Evolutionary conservation across 2,113 vertebrate species (phyloP), one percentile per base, ranked within the genome.

Genomic region (Crotophaga sulcirostris): DNA sequence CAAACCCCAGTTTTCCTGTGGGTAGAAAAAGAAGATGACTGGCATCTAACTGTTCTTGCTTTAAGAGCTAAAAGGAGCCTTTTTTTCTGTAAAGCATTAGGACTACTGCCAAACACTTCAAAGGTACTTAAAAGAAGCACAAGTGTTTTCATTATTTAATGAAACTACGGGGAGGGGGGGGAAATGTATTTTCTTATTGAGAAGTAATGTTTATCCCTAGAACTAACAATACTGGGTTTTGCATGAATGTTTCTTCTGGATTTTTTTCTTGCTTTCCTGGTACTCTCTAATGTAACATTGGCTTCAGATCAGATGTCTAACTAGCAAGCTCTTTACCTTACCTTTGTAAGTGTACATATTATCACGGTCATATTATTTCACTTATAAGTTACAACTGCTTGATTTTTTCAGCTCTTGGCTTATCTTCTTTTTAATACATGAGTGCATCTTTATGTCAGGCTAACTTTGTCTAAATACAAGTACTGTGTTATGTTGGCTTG

Each of bases 71-170:
- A 77, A 78, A 10, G 2, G 10, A n/a, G 18, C 36, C 16, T 13
- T 82, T 93, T 82, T 80, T 89, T 91, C 31, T 87, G 31, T 75
- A 64, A 90, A 95, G 7, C n/a, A 69, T 55, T 94, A 75, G 47
- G 44, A 58, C 13, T 63, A 64, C 28, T 74, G 64, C 63, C 84
- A 94, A 90, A 60, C 9, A 59, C 40, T 93, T 95, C 45, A 77
- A 85, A 95, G 42, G 45, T 44, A 67, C 42, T 80, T 64, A 44
- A 85, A 93, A 82, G 55, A 84, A 73, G 6, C 11, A 58, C 40
- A 86, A 85, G 34, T 63, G 11, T 85, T 94, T 74, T 60, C 31
- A 54, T 91, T 78, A 47, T 70, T 79, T 77, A 79, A 83, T 91
- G 20, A 95, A 88, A 90, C 52, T 76, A 73, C n/a, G n/a, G n/a